Percentiles rank a stretch among this genome's conserved stretches.
phyloP scores from a whole-genome alignment of 2,113 vertebrate genomes.

The Ptilonorhynchus violaceus region DNA sequence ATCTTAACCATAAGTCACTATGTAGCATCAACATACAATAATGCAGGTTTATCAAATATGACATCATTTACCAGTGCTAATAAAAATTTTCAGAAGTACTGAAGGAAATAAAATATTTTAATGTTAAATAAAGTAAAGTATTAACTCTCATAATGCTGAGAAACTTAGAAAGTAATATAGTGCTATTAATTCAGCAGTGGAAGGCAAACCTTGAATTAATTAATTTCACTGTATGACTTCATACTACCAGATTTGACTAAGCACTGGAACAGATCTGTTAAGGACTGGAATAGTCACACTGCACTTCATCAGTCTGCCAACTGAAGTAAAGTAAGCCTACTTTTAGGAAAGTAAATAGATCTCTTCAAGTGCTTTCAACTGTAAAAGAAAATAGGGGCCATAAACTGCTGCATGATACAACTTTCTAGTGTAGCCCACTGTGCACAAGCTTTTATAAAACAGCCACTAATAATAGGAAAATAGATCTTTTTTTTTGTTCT shows the following conservation, averaged over 20 bases:
- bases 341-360: neutral
- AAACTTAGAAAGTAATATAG: neutral
- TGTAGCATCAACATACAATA: neutral
- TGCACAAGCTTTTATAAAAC: neutral
- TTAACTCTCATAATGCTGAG: neutral
- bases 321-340: neutral
- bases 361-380: neutral
- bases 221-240: neutral
- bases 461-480: neutral
- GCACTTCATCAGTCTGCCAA: neutral
- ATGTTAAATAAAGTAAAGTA: neutral
- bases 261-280: neutral
- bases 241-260: neutral
- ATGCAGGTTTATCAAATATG: neutral
- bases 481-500: neutral
- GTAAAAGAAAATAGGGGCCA: neutral
- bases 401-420: neutral
- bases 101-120: neutral
- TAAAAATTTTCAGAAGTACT: neutral
- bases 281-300: neutral
- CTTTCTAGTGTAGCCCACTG: neutral
- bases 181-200: neutral
- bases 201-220: neutral
- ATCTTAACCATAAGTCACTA: neutral
- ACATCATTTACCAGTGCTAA: neutral